These are phyloP conservation scores for Eudemis profundana DNA, from an alignment of 2,888 invertebrate species.

Conservation along the genomic window DNA sequence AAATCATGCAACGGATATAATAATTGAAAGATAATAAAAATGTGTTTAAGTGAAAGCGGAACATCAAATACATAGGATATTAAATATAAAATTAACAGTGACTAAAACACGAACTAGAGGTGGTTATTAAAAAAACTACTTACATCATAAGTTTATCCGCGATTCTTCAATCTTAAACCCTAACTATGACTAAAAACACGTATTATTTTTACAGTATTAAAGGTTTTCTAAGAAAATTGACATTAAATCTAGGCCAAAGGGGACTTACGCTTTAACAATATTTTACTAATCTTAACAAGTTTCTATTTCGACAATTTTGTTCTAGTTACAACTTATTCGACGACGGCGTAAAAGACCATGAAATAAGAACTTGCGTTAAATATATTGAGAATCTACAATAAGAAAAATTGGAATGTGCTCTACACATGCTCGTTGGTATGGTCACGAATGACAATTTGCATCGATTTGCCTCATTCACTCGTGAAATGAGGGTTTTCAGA, in stretches of 20 bases:
- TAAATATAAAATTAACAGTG: conserved; percentile 3
- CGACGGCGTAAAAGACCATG: background rate
- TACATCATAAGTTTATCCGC: conserved; percentile 50
- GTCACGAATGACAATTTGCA: conserved; percentile 28
- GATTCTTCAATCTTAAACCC: conserved; percentile 18
- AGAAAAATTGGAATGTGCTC: conserved; percentile 34
- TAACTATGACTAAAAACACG: background rate
- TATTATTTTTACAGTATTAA: conserved; percentile 4
- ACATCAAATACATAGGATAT: conserved; percentile 21
- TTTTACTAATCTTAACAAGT: background rate
- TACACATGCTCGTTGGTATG: conserved; percentile 39
- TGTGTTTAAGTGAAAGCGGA: conserved; percentile 28
- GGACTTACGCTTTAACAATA: conserved; percentile 12
- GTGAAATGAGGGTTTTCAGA: no score
- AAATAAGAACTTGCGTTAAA: conserved; percentile 16
- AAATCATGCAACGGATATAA: conserved; percentile 37
- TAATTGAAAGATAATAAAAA: background rate
- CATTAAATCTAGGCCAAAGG: conserved; percentile 20
- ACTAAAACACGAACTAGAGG: conserved; percentile 21
- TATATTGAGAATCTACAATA: conserved; percentile 35
- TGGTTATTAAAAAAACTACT: conserved; percentile 44
- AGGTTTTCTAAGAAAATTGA: conserved; percentile 1
- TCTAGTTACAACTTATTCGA: background rate
- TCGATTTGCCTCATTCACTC: background rate
- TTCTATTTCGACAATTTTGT: background rate